Evolutionary conservation across 2,888 invertebrate genomes (phyloP).

Genomic region (Archaeoteleia sp.): DNA sequence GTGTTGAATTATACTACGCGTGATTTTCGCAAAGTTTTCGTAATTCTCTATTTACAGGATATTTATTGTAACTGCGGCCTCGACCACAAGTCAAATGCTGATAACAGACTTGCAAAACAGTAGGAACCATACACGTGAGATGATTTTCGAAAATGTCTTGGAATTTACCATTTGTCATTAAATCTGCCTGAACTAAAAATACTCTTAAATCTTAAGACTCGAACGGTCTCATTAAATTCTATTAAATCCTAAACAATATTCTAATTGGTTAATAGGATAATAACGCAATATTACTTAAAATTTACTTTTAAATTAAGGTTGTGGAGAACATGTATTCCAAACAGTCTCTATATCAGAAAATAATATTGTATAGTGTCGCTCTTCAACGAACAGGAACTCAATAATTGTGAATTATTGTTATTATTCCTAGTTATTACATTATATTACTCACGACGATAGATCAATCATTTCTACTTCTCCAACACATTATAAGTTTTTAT

Average conservation of each 20-base stretch:
- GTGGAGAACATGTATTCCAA: no score
- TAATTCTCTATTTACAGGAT: constrained; percentile 36
- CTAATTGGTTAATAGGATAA: no score
- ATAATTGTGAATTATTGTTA: constrained; percentile 7
- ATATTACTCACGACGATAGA: constrained; percentile 6
- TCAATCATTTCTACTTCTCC: constrained; percentile 27
- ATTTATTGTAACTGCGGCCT: constrained; percentile 22
- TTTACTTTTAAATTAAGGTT: no score
- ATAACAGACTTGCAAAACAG: constrained; percentile 24
- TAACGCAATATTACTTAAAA: no score
- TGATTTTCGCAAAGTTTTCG: constrained; percentile 29
- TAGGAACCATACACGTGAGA: constrained; percentile 35
- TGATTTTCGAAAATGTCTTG: constrained; percentile 30
- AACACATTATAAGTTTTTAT: constrained; percentile 26
- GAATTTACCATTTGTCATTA: constrained; percentile 39
- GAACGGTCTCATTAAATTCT: no score
- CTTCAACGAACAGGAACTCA: constrained; percentile 22
- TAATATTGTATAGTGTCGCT: no score
- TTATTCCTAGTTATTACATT: constrained; percentile 15
- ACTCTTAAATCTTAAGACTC: no score
- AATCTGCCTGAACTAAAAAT: constrained; percentile 11
- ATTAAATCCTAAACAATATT: no score
- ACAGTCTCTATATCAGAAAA: no score
- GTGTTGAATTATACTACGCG: no score
- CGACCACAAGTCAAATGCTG: background rate